Conservation (phyloP, 2,888 invertebrate species). For the Pristionchus maxplancki region DNA sequence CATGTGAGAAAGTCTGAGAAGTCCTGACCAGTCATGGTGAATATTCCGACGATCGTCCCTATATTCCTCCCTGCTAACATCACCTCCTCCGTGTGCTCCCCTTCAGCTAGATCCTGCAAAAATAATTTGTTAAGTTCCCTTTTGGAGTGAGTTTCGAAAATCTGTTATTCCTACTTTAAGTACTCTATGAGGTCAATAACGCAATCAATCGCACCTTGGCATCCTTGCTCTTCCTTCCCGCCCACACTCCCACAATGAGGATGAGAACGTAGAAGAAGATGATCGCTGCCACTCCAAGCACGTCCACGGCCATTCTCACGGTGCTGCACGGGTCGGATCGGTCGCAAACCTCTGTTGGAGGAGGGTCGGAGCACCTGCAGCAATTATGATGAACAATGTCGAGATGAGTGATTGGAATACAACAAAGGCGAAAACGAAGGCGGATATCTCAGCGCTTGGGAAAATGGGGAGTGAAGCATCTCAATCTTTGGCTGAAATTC, state of each 20-base stretch:
- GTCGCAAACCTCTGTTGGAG: not conserved
- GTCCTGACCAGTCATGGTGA: slow-evolving; percentile 94
- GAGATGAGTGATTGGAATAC: not conserved
- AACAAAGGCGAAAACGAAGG: not conserved
- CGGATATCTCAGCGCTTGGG: too few species aligned
- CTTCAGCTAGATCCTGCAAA: slow-evolving; percentile 22
- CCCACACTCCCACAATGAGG: slow-evolving; percentile 96
- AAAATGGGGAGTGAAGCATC: not conserved
- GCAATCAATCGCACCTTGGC: slow-evolving; percentile 86
- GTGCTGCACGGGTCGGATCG: slow-evolving; percentile 17
- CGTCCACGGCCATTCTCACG: slow-evolving; percentile 53
- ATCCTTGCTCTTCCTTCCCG: slow-evolving; percentile 90
- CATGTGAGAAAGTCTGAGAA: not conserved
- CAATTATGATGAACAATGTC: not conserved
- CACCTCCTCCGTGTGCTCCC: slow-evolving; percentile 80
- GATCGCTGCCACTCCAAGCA: slow-evolving; percentile 90
- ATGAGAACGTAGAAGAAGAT: slow-evolving; percentile 96
- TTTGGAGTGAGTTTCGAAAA: not conserved
- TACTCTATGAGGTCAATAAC: too few species aligned
- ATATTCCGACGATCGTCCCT: slow-evolving; percentile 94
- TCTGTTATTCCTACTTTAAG: too few species aligned
- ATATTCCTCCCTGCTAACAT: slow-evolving; percentile 99
- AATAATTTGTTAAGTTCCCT: not conserved
- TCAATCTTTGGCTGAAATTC: not conserved
- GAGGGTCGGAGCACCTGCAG: not conserved